phyloP scores from a whole-genome alignment of 2,888 invertebrate genomes.

The Boloria selene region DNA sequence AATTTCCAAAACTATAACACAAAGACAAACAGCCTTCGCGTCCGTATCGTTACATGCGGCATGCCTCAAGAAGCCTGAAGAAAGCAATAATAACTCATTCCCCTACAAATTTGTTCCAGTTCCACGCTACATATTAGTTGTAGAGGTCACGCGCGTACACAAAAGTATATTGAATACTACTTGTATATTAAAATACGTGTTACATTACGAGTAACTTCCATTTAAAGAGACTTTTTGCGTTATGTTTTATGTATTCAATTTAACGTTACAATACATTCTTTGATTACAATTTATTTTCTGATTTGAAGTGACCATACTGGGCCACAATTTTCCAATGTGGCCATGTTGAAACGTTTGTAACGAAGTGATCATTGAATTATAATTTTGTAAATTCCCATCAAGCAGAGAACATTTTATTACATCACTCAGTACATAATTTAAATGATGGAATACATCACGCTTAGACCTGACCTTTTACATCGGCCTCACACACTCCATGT shows the following conservation, averaged over 20 bases:
- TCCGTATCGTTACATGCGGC: constrained; percentile 8
- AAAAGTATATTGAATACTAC: not conserved
- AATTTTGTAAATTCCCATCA: too few species aligned
- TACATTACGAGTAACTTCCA: not conserved
- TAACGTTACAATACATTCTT: too few species aligned
- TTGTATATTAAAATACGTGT: not conserved
- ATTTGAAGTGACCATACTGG: too few species aligned
- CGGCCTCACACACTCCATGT: constrained; percentile 26
- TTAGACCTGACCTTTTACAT: constrained; percentile 12
- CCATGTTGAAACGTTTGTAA: too few species aligned
- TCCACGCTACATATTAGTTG: constrained; percentile 7
- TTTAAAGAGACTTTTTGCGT: too few species aligned
- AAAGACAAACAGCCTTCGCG: constrained; percentile 1
- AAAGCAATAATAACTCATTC: constrained; percentile 15
- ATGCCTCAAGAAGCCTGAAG: constrained; percentile 19
- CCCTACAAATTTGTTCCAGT: constrained; percentile 6
- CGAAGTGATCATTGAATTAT: too few species aligned
- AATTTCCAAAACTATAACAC: not conserved
- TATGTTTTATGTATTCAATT: too few species aligned
- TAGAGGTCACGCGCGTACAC: constrained; percentile 22
- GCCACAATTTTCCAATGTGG: too few species aligned
- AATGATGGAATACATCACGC: not conserved
- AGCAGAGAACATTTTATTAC: too few species aligned
- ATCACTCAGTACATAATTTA: not conserved
- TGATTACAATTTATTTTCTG: too few species aligned